phyloP scores from a whole-genome alignment of 2,113 vertebrate species.

The Dasyurus viverrinus region DNA sequence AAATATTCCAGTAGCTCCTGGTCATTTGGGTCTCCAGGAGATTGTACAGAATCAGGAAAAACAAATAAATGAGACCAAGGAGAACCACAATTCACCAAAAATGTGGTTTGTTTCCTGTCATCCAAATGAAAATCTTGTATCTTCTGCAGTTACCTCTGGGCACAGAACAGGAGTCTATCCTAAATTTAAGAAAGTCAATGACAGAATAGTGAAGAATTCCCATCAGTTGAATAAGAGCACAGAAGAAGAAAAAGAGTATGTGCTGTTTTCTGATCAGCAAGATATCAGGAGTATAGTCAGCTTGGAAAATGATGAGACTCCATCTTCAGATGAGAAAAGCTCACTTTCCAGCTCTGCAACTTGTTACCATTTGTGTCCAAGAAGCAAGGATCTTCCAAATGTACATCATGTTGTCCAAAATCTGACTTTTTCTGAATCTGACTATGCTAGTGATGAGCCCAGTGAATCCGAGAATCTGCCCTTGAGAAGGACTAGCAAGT shows the following conservation, averaged over 20 bases:
- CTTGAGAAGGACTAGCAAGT: background rate
- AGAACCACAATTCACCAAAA: background rate
- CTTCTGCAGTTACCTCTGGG: background rate
- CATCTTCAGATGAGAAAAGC: conserved; percentile 65
- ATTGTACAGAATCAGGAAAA: background rate
- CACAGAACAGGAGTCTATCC: conserved; percentile 48
- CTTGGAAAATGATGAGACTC: fast-evolving
- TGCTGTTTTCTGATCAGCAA: background rate
- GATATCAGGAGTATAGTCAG: background rate
- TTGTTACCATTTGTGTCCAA: conserved; percentile 53
- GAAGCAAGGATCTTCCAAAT: conserved; percentile 32
- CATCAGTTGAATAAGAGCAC: background rate
- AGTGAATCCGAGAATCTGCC: background rate
- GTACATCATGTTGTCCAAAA: conserved; percentile 23
- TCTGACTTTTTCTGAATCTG: background rate
- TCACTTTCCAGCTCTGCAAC: conserved; percentile 49
- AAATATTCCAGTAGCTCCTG: background rate
- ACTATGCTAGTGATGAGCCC: background rate
- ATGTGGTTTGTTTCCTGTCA: background rate
- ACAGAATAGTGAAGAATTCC: conserved; percentile 76
- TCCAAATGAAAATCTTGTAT: background rate
- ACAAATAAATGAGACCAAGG: background rate
- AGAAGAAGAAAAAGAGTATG: background rate
- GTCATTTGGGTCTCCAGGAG: background rate
- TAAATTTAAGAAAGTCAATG: conserved; percentile 80